phyloP scores from a whole-genome alignment of 2,888 invertebrate species.

The Aproaerema taeniolella region DNA sequence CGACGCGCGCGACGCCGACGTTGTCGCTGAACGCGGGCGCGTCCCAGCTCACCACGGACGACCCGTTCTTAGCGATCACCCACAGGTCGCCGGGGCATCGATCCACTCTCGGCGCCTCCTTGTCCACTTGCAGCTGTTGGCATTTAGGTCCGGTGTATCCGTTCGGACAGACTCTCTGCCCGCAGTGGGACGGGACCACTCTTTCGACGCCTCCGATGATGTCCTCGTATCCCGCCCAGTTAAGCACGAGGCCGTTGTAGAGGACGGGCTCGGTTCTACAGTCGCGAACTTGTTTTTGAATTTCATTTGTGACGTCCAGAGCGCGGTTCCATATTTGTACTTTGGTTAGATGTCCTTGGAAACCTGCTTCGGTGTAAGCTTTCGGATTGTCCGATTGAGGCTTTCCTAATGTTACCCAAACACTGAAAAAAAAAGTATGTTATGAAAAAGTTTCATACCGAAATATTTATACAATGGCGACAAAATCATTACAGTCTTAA shows the following conservation, averaged over 20 bases:
- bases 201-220: constrained; percentile 93
- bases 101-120: constrained; percentile 90
- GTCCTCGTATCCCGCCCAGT: constrained; percentile 96
- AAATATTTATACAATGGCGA: not conserved
- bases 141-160: constrained; percentile 93
- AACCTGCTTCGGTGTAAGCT: constrained; percentile 92
- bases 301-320: constrained; percentile 92
- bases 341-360: constrained; percentile 96
- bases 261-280: constrained; percentile 95
- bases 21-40: constrained; percentile 94
- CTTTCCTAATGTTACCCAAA: constrained; percentile 95
- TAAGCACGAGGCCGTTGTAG: constrained; percentile 89
- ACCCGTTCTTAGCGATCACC: constrained; percentile 95
- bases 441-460: too few relatives aligned
- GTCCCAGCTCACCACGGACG: constrained; percentile 93
- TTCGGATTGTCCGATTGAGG: constrained; percentile 89
- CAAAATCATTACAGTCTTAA: not conserved
- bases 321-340: constrained; percentile 96
- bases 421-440: constrained; percentile 72
- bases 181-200: constrained; percentile 94
- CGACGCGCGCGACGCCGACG: constrained; percentile 86
- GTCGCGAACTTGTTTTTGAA: constrained; percentile 95
- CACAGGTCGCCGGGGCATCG: constrained; percentile 96
- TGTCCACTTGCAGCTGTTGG: constrained; percentile 89
- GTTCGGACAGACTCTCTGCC: constrained; percentile 91